These are phyloP conservation scores for Meteorus cinctellus DNA, from an alignment of 2,888 invertebrate species.

Conservation along the genomic window DNA sequence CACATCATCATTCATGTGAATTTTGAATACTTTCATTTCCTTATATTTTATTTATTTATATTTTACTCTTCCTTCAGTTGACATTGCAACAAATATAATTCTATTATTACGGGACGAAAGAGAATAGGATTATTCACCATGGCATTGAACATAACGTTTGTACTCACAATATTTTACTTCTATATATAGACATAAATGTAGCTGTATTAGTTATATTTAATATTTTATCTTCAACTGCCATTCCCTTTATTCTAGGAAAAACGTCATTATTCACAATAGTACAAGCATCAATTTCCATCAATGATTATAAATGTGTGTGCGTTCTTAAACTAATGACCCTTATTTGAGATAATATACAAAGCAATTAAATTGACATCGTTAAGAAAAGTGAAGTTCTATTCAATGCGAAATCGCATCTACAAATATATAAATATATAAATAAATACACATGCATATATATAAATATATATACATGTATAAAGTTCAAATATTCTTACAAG, in stretches of 20 bases:
- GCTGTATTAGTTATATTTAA: not conserved
- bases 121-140: too few relatives aligned
- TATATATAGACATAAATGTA: not conserved
- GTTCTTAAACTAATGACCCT: not conserved
- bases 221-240: not conserved
- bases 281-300: not conserved
- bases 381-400: not conserved
- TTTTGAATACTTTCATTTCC: not conserved
- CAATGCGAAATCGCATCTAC: not conserved
- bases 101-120: too few relatives aligned
- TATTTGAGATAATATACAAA: not conserved
- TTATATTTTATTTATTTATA: not conserved
- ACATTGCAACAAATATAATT: not conserved
- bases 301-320: not conserved
- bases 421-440: too few relatives aligned
- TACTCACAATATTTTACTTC: not conserved
- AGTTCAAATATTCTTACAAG: not conserved
- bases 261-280: not conserved
- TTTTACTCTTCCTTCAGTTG: not conserved
- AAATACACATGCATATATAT: too few relatives aligned
- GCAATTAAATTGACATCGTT: not conserved
- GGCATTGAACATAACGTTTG: not conserved
- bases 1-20: not conserved
- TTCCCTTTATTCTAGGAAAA: not conserved
- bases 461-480: not conserved